Percentiles rank a stretch among this genome's conserved stretches.
Conservation (phyloP, 2,888 invertebrate genomes). For the Agriopis marginaria region DNA sequence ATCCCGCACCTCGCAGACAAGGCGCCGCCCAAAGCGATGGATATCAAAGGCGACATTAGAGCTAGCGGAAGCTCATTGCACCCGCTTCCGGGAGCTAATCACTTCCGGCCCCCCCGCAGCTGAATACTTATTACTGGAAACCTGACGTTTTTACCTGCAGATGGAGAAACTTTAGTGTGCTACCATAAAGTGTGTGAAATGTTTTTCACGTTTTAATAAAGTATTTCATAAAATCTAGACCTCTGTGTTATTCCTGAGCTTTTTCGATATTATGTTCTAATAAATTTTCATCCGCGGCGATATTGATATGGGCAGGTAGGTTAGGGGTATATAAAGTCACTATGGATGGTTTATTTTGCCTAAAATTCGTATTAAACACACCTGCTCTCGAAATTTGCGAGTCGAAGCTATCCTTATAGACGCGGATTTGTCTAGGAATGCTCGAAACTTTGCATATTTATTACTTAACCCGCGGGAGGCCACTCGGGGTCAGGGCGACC, state of each 20-base stretch:
- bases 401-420: constrained; percentile 67
- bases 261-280: constrained; percentile 21
- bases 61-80: constrained; percentile 55
- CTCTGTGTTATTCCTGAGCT: not conserved
- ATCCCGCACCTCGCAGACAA: constrained; percentile 19
- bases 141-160: constrained; percentile 34
- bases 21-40: constrained; percentile 22
- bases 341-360: constrained; percentile 66
- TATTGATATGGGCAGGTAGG: constrained; percentile 13
- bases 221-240: not conserved
- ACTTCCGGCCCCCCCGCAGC: constrained; percentile 58
- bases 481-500: constrained; percentile 55
- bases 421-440: constrained; percentile 75
- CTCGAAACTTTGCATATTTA: constrained; percentile 80
- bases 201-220: constrained; percentile 2
- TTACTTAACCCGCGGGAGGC: constrained; percentile 65
- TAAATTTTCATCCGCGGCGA: constrained; percentile 22
- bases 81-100: constrained; percentile 66
- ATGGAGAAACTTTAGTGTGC: not conserved
- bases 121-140: constrained; percentile 41
- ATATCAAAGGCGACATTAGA: constrained; percentile 36
- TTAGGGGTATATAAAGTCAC: constrained; percentile 49
- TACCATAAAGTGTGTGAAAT: not conserved
- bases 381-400: constrained; percentile 71
- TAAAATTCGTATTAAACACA: constrained; percentile 75